phyloP scores from a whole-genome alignment of 2,113 vertebrate genomes.

The Neofelis nebulosa region DNA sequence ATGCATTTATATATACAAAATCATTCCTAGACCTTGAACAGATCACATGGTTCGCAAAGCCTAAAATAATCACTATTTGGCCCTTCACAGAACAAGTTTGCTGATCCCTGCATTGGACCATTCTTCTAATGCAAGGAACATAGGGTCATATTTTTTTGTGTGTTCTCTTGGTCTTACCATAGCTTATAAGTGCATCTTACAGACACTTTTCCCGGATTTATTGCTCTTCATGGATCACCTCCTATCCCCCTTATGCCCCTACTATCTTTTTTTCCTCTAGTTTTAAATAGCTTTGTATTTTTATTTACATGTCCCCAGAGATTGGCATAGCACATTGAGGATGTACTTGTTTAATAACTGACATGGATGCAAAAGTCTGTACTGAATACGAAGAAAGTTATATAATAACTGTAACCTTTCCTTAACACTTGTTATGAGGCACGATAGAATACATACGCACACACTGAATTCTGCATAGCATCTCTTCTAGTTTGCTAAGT shows the following conservation, averaged over 20 bases:
- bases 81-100: neutral
- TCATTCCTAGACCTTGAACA: neutral
- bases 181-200: neutral
- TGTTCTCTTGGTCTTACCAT: neutral
- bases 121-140: neutral
- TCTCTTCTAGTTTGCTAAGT: neutral
- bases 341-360: neutral
- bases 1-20: neutral
- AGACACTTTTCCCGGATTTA: neutral
- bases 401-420: neutral
- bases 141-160: neutral
- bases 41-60: neutral
- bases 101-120: neutral
- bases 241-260: neutral
- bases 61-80: neutral
- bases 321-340: neutral
- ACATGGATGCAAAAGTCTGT: neutral
- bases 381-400: neutral
- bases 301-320: neutral
- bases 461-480: neutral
- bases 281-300: conserved; percentile 15
- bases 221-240: neutral
- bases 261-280: neutral
- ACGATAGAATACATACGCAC: neutral
- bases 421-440: neutral